phyloP scores from a whole-genome alignment of 2,113 vertebrate genomes.

The Tupaia chinensis region DNA sequence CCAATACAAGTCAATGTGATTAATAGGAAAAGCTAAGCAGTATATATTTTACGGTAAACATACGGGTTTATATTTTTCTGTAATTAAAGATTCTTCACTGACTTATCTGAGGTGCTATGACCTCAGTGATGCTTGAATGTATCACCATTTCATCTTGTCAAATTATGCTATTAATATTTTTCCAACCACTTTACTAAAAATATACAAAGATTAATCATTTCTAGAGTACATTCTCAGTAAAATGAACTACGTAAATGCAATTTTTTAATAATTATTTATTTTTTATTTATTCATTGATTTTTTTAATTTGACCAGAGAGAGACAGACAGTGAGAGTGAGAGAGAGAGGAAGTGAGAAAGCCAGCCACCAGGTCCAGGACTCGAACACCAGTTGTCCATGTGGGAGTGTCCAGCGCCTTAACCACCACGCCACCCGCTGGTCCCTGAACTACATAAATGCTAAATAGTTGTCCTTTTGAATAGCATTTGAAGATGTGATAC shows the following conservation, averaged over 20 bases:
- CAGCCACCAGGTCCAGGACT: too few species aligned
- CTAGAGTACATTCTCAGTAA: constrained; percentile 49
- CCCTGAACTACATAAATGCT: not conserved
- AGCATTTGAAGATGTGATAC: not conserved
- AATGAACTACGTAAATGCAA: constrained; percentile 1
- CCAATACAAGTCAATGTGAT: not conserved
- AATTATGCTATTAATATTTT: not conserved
- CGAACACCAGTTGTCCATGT: too few species aligned
- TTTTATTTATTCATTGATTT: too few species aligned
- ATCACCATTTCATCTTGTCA: not conserved
- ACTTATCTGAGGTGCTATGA: not conserved
- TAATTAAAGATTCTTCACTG: too few species aligned
- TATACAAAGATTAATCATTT: not conserved
- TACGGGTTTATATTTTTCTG: too few species aligned
- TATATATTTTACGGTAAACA: too few species aligned
- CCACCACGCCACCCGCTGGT: too few species aligned
- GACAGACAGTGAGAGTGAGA: too few species aligned
- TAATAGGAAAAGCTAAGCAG: not conserved
- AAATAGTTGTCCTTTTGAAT: not conserved
- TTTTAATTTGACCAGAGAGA: too few species aligned
- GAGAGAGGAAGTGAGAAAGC: too few species aligned
- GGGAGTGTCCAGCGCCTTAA: too few species aligned
- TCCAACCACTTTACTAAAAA: not conserved
- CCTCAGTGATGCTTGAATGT: not conserved
- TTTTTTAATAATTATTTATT: too few species aligned